These are phyloP conservation scores for Melanotaenia nigrans DNA, from an alignment of 2,797 vertebrate species.

Conservation along the genomic window DNA sequence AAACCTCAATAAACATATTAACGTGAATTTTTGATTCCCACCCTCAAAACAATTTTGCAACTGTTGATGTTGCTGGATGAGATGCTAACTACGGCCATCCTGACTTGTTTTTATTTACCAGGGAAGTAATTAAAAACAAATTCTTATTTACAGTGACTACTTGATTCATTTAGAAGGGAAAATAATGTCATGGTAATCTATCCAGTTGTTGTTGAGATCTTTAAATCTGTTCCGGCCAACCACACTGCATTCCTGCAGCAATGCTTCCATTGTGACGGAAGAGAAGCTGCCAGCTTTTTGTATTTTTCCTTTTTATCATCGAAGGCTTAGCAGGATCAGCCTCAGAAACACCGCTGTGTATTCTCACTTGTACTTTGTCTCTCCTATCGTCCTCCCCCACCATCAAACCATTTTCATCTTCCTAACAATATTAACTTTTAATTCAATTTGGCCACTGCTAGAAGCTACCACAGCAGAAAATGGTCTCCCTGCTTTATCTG, in stretches of 20 bases:
- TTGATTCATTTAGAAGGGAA: not conserved
- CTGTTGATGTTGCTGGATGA: too few relatives aligned
- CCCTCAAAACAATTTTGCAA: too few relatives aligned
- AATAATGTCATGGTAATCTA: not conserved
- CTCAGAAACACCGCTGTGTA: not conserved
- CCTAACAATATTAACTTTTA: conserved; percentile 33
- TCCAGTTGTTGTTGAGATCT: not conserved
- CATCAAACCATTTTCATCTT: conserved; percentile 12
- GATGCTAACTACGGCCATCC: too few relatives aligned
- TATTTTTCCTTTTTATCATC: not conserved
- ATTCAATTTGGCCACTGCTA: conserved; percentile 25
- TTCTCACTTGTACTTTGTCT: conserved; percentile 10
- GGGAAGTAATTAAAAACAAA: too few relatives aligned
- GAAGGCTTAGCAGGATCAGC: not conserved
- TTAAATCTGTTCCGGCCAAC: not conserved
- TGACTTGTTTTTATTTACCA: too few relatives aligned
- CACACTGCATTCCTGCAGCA: not conserved
- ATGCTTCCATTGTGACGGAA: not conserved
- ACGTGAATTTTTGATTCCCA: too few relatives aligned
- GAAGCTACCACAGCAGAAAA: conserved; percentile 18
- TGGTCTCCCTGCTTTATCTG: conserved; percentile 16
- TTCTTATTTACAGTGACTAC: not conserved
- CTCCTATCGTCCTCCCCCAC: not conserved
- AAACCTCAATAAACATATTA: too few relatives aligned
- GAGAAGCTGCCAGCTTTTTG: not conserved